Evolutionary conservation across 2,888 invertebrate genomes (phyloP), one percentile per base, ranked within the genome.

Genomic region (Rutpela maculata): DNA sequence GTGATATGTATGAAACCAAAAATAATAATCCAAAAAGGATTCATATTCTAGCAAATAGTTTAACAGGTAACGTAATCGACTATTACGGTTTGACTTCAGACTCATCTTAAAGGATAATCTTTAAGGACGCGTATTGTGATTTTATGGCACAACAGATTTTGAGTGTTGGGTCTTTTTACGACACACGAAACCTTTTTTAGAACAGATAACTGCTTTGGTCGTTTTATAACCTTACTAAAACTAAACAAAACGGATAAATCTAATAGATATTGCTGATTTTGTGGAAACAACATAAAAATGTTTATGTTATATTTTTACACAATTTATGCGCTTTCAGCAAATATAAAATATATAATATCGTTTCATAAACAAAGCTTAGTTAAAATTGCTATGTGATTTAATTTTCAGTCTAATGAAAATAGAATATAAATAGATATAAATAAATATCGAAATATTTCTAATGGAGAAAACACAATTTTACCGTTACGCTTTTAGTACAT

Each of bases 121-220:
- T 71, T 19, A 43, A 22, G 70, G 18, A 59, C 43, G 38, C 43
- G 31, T 62, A 71, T 62, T 71, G 59, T 60, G 17, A 22, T 71
- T 71, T 70, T 71, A 71, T 62, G 35, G 43, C 70, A 62, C 35
- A 69, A 68, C 57, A 22, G 69, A 69, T 59, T 69, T 69, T 69
- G 26, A 57, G 15, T 31, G 35, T 19, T n/a, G 19, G 69, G 56
- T 55, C 55, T 56, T 68, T 69, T 69, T 69, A 69, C 69, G 69
- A 71, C 57, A 43, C 17, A 17, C 50, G 43, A 71, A 71, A 60
- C 43, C 19, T 43, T 43, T 67, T 60, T 43, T 62, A 59, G 43
- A 38, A 17, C 17, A 60, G 60, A 69, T 71, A 43, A 35, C 43
- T 22, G 19, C 11, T 15, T 12, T 55, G 17, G 55, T 6, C n/a